Conservation (phyloP, 30 jellyfish, hydroid and myxozoan genomes). For the Clytia hemisphaerica region DNA sequence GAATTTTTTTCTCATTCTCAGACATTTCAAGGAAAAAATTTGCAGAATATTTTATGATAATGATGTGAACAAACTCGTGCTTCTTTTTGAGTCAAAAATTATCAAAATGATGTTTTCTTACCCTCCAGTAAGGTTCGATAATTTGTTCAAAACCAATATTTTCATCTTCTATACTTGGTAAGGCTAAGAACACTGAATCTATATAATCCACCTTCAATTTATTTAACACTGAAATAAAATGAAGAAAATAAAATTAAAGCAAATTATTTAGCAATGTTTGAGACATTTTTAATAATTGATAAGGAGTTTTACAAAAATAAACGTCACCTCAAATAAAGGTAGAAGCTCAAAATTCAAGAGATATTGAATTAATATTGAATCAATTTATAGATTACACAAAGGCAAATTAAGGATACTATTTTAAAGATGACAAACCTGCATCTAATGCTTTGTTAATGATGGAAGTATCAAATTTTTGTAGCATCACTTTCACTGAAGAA, state of each 20-base stretch:
- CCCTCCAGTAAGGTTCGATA: slow-evolving; percentile 86
- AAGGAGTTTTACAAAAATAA: too few relatives aligned
- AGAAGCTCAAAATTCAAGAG: too few relatives aligned
- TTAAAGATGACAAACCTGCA: slow-evolving; percentile 41
- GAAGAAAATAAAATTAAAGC: not conserved
- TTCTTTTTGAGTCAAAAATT: not conserved
- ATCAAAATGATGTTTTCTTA: not conserved
- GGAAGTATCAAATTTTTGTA: slow-evolving; percentile 56
- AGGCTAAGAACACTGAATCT: slow-evolving; percentile 66
- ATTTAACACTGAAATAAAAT: slow-evolving; percentile 35
- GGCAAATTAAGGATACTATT: not conserved
- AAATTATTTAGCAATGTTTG: not conserved
- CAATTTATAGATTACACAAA: too few relatives aligned
- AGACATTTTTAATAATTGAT: too few relatives aligned
- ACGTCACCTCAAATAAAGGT: too few relatives aligned
- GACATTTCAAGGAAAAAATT: too few relatives aligned
- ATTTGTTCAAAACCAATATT: slow-evolving; percentile 44
- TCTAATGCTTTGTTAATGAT: slow-evolving; percentile 59
- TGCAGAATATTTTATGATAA: too few relatives aligned
- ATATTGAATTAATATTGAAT: too few relatives aligned
- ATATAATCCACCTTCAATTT: slow-evolving; percentile 46
- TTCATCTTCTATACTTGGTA: slow-evolving; percentile 64
- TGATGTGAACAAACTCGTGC: too few relatives aligned
- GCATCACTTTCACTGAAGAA: slow-evolving; percentile 64
- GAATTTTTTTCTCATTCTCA: too few relatives aligned